Evolutionary conservation across 2,797 vertebrate genomes (phyloP), one percentile per base, ranked within the genome.

Genomic region (Etheostoma perlongum): DNA sequence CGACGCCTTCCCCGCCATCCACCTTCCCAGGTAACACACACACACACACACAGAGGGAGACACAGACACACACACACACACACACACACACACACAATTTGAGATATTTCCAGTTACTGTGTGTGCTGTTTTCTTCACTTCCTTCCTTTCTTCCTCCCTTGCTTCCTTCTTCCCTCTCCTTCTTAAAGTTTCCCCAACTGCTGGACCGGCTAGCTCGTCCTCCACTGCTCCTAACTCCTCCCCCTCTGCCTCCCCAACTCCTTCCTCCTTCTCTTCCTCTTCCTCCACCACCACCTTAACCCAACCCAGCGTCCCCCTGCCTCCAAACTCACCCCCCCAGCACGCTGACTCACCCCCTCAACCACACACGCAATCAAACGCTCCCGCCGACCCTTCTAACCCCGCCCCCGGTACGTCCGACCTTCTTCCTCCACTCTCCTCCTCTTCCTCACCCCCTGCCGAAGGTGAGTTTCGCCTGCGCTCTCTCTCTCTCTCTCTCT

Each of bases 1-100:
- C 98, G 15, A 98, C 98, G 0, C 98, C 98, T 23, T 98, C 98
- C 5, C 97, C 97, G 57, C 97, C 97, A 81, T 96, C 96, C 81
- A 96, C 96, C 74, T 98, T 97, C 82, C 97, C 97, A 95, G 97
- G 97, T 99, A 95, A 94, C 57, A 5, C 16, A 19, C 46, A 64
- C 40, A 65, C 40, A 42, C 40, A 42, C 27, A 27, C 27, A 27
- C 27, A 27, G 27, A 27, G 27, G 27, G 30, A 30, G 30, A 30
- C 30, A 30, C 30, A 6, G 30, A 30, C n/a, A n/a, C n/a, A 40
- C 7, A 40, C 36, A 40, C 6, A 40, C 36, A 9, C 36, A 9
- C 7, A 40, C 36, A 40, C 36, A 40, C 36, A 40, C 36, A 40
- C 36, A 40, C 36, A 40, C 36, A 40, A 40, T 1, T 7, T 8